Evolutionary conservation across 92 coral and sea anemone genomes (phyloP).

Genomic region (Chrysogorgia sp.): DNA sequence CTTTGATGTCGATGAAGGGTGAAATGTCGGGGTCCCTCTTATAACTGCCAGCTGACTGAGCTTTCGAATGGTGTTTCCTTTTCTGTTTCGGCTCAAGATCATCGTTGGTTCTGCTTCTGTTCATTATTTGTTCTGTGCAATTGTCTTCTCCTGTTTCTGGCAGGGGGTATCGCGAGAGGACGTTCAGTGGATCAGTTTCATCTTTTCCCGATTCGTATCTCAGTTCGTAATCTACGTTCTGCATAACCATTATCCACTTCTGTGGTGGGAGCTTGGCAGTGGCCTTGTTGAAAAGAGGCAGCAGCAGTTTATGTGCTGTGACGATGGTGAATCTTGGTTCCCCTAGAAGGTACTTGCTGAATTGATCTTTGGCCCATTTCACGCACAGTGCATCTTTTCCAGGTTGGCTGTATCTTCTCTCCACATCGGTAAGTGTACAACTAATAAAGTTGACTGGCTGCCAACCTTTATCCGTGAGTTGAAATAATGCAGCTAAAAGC

Average conservation of each 20-base stretch:
- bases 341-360: constrained; percentile 66
- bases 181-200: constrained; percentile 57
- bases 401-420: constrained; percentile 63
- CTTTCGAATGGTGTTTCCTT: constrained; percentile 30
- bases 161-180: constrained; percentile 61
- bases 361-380: constrained; percentile 62
- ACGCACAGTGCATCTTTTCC: constrained; percentile 58
- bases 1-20: constrained; percentile 20
- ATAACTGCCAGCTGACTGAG: constrained; percentile 33
- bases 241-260: constrained; percentile 67
- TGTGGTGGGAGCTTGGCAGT: constrained; percentile 56
- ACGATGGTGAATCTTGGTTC: constrained; percentile 61
- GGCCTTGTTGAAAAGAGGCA: constrained; percentile 55
- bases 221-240: constrained; percentile 62
- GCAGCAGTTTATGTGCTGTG: constrained; percentile 64
- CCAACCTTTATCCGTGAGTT: not conserved
- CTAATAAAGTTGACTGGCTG: constrained; percentile 68
- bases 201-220: constrained; percentile 56
- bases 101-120: constrained; percentile 47
- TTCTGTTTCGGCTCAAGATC: constrained; percentile 12
- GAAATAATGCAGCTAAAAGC: constrained; percentile 46
- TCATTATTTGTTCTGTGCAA: constrained; percentile 48
- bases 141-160: constrained; percentile 60
- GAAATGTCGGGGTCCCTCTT: constrained; percentile 53
- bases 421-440: constrained; percentile 50